phyloP scores from a whole-genome alignment of 2,797 vertebrate genomes.

The Monodelphis domestica region DNA sequence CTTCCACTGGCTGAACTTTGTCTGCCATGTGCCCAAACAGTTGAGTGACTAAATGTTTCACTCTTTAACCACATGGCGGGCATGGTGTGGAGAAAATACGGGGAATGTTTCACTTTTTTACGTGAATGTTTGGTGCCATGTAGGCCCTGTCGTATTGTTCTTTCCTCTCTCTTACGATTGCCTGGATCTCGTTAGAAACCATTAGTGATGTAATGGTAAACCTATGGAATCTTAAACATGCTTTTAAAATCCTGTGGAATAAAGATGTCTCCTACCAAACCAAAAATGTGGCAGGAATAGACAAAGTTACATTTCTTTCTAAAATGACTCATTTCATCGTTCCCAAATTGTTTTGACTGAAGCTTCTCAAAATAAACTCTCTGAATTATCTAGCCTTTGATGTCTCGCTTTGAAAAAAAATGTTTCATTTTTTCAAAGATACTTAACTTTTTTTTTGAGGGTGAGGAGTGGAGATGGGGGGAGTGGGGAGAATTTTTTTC shows the following conservation, averaged over 20 bases:
- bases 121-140: conserved; percentile 48
- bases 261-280: conserved; percentile 74
- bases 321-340: conserved; percentile 72
- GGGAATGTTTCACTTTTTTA: conserved; percentile 48
- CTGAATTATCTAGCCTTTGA: conserved; percentile 73
- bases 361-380: conserved; percentile 77
- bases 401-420: conserved; percentile 71
- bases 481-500: conserved; percentile 61
- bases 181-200: conserved; percentile 84
- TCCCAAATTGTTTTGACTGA: conserved; percentile 78
- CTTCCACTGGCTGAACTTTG: conserved; percentile 5
- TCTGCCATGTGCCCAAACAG: not conserved
- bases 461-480: too few relatives aligned
- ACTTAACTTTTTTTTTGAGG: conserved; percentile 48
- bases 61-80: conserved; percentile 56
- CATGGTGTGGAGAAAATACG: conserved; percentile 34
- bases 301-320: conserved; percentile 71
- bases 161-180: conserved; percentile 64
- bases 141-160: conserved; percentile 60
- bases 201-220: conserved; percentile 83
- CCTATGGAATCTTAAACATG: conserved; percentile 82
- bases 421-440: conserved; percentile 66
- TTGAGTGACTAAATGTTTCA: conserved; percentile 30
- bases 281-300: conserved; percentile 70
- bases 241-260: conserved; percentile 80